A percentile compares a stretch with the other conserved stretches of the same genome.
phyloP scores from a whole-genome alignment of 2,113 vertebrate genomes.

The Alligator sinensis region DNA sequence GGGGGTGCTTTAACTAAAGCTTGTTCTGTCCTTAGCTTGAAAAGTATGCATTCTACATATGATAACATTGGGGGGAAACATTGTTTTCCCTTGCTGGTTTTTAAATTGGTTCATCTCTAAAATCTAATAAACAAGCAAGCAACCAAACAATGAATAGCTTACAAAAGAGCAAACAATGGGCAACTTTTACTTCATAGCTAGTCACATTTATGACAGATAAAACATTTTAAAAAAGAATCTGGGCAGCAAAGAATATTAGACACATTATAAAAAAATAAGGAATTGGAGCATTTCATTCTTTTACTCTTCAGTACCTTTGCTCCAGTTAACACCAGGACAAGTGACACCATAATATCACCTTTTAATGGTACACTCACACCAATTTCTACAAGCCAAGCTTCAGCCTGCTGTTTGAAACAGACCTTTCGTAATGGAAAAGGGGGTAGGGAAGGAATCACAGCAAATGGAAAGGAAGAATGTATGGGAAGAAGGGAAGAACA shows the following conservation, averaged over 20 bases:
- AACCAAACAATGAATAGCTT: background rate
- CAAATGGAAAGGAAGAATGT: background rate
- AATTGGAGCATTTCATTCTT: background rate
- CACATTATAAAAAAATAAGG: background rate
- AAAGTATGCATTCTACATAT: background rate
- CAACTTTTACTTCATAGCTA: background rate
- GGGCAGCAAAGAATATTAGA: background rate
- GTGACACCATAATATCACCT: background rate
- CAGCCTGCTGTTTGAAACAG: background rate
- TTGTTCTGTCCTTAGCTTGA: background rate
- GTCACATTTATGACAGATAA: background rate
- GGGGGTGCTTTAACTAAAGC: too few species aligned
- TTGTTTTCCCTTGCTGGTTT: background rate
- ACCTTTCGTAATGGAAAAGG: background rate
- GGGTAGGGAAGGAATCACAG: background rate
- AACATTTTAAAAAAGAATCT: background rate
- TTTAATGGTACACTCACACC: background rate
- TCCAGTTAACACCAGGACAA: background rate
- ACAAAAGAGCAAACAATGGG: background rate
- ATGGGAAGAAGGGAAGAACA: background rate
- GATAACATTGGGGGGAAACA: background rate
- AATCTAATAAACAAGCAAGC: background rate
- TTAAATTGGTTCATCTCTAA: background rate
- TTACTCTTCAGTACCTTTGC: background rate
- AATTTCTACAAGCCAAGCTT: background rate